Evolutionary conservation across 1,140 invertebrate species (phyloP).

Genomic region (Plodia interpunctella): DNA sequence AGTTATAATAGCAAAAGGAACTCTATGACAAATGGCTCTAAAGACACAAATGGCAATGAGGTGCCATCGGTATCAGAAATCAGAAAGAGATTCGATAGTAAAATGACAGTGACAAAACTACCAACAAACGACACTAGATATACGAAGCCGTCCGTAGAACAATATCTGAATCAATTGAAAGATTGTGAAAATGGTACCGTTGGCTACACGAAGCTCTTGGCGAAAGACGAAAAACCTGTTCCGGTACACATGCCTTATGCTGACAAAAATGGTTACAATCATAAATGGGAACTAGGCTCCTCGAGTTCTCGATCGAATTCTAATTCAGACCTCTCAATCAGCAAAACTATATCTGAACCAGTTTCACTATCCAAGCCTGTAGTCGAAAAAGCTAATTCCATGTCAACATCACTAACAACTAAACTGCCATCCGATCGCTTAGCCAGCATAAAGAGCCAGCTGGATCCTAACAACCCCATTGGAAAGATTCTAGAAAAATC

Average conservation of each 20-base stretch:
- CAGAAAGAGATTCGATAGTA: constrained; percentile 74
- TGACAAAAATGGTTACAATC: constrained; percentile 58
- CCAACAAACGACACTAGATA: constrained; percentile 58
- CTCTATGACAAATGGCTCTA: constrained; percentile 58
- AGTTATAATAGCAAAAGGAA: constrained; percentile 54
- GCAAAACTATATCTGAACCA: constrained; percentile 68
- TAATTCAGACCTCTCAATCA: constrained; percentile 66
- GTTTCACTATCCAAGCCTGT: constrained; percentile 55
- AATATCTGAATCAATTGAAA: constrained; percentile 64
- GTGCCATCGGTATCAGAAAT: constrained; percentile 77
- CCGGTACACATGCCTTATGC: constrained; percentile 64
- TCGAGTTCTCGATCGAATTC: constrained; percentile 58
- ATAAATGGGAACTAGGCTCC: constrained; percentile 59
- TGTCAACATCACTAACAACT: constrained; percentile 53
- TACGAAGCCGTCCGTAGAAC: constrained; percentile 52
- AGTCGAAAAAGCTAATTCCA: constrained; percentile 47
- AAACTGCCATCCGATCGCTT: constrained; percentile 58
- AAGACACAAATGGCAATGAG: constrained; percentile 78
- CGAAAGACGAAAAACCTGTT: constrained; percentile 64
- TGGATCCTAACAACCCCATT: constrained; percentile 73
- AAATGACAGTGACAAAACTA: constrained; percentile 73
- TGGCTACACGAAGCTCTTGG: constrained; percentile 47
- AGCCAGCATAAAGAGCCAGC: constrained; percentile 65
- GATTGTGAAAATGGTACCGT: constrained; percentile 62
- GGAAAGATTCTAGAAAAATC: constrained; percentile 75